Conservation (phyloP, 2,113 vertebrate species). For the Camelus bactrianus region DNA sequence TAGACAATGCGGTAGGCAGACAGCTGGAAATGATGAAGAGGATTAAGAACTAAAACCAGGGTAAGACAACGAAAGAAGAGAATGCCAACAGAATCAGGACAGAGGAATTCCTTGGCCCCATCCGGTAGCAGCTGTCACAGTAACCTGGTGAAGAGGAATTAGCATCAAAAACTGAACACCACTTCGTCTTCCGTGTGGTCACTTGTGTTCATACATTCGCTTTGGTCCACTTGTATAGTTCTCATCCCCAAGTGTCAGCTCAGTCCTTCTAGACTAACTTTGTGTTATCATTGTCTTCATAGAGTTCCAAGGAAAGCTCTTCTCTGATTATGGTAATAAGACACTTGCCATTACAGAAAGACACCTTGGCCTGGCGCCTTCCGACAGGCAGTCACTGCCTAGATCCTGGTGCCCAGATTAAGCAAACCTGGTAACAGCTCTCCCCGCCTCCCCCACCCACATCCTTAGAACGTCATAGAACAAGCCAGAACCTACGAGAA, state of each 20-base stretch:
- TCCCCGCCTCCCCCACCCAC: neutral
- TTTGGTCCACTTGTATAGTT: neutral
- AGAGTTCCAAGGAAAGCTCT: neutral
- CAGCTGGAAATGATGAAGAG: neutral
- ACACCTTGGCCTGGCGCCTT: neutral
- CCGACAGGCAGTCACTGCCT: neutral
- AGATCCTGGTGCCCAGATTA: neutral
- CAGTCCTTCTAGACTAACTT: neutral
- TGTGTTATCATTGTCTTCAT: neutral
- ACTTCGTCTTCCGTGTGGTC: neutral
- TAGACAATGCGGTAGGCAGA: neutral
- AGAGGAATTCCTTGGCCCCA: neutral
- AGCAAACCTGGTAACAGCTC: neutral
- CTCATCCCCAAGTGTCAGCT: neutral
- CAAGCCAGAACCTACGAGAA: neutral
- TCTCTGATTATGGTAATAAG: neutral
- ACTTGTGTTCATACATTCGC: neutral
- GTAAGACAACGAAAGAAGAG: neutral
- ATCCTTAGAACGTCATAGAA: neutral
- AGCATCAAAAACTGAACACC: neutral
- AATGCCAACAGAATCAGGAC: neutral
- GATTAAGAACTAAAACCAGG: constrained; percentile 3
- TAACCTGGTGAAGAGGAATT: neutral
- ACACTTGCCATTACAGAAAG: neutral
- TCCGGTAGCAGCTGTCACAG: neutral